Conservation (phyloP, 1,140 invertebrate genomes). For the Tetramorium parvispinum region DNA sequence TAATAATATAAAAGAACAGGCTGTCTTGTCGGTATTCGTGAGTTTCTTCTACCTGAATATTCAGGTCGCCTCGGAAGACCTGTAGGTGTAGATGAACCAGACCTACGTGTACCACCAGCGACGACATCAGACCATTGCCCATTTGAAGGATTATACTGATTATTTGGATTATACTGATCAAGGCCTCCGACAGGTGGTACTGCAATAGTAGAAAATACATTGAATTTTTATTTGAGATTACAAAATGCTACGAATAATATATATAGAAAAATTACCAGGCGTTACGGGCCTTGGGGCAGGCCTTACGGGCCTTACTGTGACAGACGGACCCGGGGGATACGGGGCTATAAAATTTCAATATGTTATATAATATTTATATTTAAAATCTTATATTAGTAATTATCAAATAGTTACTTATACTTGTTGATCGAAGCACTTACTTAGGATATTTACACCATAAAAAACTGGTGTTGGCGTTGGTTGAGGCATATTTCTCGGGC, state of each 20-base stretch:
- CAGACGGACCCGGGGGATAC: constrained; percentile 42
- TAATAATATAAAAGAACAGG: too few relatives aligned
- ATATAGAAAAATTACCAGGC: neutral
- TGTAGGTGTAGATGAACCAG: constrained; percentile 74
- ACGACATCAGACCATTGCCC: constrained; percentile 79
- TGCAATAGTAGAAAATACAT: neutral
- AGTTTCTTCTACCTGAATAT: neutral
- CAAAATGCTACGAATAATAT: neutral
- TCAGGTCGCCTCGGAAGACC: constrained; percentile 62
- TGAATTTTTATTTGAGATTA: neutral
- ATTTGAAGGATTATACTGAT: neutral
- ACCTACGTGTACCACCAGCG: constrained; percentile 57
- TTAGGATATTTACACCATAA: too few relatives aligned
- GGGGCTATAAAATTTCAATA: constrained; percentile 8
- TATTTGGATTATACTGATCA: neutral
- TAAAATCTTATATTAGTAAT: neutral
- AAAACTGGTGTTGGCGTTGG: too few relatives aligned
- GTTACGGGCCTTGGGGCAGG: neutral
- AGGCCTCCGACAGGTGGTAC: neutral
- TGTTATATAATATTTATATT: neutral
- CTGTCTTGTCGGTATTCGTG: too few relatives aligned
- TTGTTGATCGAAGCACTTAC: neutral
- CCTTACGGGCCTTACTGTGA: neutral
- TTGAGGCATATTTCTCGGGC: neutral
- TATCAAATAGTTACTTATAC: neutral